Base-by-base conservation (phyloP, 2,797 vertebrate species). In the Mormyrops attenuatus region DNA sequence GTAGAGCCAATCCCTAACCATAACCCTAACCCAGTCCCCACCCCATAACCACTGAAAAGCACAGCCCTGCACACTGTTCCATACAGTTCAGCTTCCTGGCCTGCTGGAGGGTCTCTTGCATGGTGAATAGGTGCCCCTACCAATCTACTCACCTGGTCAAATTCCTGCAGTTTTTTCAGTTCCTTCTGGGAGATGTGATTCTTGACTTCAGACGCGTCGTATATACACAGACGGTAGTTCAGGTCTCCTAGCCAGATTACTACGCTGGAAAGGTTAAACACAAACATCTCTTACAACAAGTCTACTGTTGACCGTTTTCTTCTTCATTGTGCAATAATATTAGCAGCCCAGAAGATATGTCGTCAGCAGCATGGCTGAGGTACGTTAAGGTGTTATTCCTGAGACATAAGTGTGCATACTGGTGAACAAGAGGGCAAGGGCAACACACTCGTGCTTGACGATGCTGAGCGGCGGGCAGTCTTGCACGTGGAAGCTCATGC, bases 181-280 rank as follows among this genome's bases (percentile, higher is more conserved):
- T 98, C 97, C 0, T 97, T 97, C 88, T 93, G 96, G 80, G 89
- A 89, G 92, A 99, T 98, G 60, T 97, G 95, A 26, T 11, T 94
- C 95, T 99, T 99, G 91, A 99, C 98, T 26, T 98, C 97, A n/a
- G 50, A 90, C 89, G 97, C 96, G 86, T 99, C 98, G 15, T 94
- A 95, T 91, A 97, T 93, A 93, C 96, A 98, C 73, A 99, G 96
- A 77, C 99, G 96, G 92, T 99, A 99, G 95, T 99, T 99, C 93
- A 99, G 93, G 94, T 99, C 99, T 93, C 99, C 99, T 15, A 99
- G 93, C 99, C 99, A 99, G 93, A 99, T 96, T 52, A 99, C 97
- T 3, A 98, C 96, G 88, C 99, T 99, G 93, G 53, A 87, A 22
- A 41, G 47, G n/a, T 55, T 1, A 50, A 22, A 66, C 49, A 22